These are phyloP conservation scores for Natrix natrix DNA, from an alignment of 2,797 vertebrate genomes.

Conservation along the genomic window DNA sequence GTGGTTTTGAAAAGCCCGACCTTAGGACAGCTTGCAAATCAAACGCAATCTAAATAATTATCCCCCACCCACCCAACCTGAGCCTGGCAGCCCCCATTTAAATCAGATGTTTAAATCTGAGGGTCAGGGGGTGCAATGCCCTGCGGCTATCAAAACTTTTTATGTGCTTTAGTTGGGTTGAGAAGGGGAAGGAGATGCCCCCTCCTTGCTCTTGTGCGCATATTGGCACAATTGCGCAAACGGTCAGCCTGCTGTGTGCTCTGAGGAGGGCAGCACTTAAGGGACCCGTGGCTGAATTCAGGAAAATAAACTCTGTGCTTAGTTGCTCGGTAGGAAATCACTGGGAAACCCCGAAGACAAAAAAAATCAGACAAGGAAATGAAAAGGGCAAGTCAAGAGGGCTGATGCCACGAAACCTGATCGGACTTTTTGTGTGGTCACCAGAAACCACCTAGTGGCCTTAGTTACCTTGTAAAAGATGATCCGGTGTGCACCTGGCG, in stretches of 20 bases:
- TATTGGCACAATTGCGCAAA: neutral
- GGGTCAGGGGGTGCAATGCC: neutral
- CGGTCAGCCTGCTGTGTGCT: neutral
- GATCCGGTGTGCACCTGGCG: neutral
- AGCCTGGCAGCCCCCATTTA: neutral
- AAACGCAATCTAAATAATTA: neutral
- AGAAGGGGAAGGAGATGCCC: neutral
- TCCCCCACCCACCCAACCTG: neutral
- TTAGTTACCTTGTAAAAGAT: neutral
- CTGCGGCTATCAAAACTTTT: neutral
- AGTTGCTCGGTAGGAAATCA: neutral
- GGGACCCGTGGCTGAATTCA: neutral
- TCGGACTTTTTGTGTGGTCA: neutral
- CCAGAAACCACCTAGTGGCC: neutral
- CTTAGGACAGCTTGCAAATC: neutral
- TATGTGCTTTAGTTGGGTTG: neutral
- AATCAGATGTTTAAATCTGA: neutral
- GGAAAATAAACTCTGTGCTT: neutral
- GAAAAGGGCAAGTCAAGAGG: neutral
- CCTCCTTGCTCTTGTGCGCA: neutral
- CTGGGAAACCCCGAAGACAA: neutral
- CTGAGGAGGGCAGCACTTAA: neutral
- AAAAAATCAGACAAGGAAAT: neutral
- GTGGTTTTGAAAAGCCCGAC: neutral
- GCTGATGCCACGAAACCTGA: neutral